phyloP scores from a whole-genome alignment of 2,888 invertebrate species.

The Stenoptilia bipunctidactyla region DNA sequence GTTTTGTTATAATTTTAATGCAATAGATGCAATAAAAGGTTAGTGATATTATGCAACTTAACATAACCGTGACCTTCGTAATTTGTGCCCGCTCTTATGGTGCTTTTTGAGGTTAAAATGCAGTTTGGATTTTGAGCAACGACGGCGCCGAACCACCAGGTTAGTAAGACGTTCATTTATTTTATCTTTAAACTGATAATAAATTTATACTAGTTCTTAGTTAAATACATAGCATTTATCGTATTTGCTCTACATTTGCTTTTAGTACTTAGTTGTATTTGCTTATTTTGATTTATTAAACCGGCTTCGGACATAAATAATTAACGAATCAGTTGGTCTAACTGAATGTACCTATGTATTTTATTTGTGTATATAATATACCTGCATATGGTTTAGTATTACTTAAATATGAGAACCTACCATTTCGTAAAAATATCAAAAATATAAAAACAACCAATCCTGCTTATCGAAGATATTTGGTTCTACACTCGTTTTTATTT shows the following conservation, averaged over 20 bases:
- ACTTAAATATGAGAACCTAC: no score
- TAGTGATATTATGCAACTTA: conserved; percentile 61
- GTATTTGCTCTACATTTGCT: conserved; percentile 33
- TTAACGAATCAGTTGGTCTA: no score
- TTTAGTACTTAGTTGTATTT: conserved; percentile 12
- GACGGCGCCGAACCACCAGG: conserved; percentile 66
- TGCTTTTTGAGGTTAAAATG: conserved; percentile 70
- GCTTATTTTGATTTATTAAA: not conserved
- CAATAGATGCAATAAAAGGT: conserved; percentile 46
- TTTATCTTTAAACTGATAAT: conserved; percentile 41
- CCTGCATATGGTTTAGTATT: no score
- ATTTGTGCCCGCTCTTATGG: conserved; percentile 55
- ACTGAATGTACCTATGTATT: no score
- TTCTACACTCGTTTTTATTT: no score
- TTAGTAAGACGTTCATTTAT: conserved; percentile 49
- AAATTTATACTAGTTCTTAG: conserved; percentile 22
- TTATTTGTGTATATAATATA: no score
- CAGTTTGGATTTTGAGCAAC: conserved; percentile 59
- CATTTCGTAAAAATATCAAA: no score
- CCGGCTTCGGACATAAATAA: not conserved
- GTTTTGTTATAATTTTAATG: conserved; percentile 42
- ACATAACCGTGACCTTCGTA: conserved; percentile 65
- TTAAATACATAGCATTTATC: conserved; percentile 35
- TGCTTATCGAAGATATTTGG: no score
- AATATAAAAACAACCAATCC: no score